phyloP scores from a whole-genome alignment of 2,113 vertebrate species.

The Nothocercus julius region DNA sequence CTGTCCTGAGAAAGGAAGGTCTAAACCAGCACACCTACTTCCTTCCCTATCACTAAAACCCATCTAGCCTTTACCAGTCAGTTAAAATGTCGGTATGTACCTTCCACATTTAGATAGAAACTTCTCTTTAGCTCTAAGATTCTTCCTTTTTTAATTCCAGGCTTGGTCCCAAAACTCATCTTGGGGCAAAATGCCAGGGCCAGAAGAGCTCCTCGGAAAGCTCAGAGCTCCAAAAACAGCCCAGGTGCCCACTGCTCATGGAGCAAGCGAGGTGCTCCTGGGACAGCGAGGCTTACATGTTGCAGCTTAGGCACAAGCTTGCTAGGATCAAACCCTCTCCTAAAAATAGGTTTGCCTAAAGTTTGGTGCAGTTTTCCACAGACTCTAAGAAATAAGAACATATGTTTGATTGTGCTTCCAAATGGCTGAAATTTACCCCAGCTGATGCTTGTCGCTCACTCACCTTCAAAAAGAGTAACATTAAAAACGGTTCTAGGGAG shows the following conservation, averaged over 20 bases:
- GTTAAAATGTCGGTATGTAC: neutral
- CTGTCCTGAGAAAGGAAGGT: neutral
- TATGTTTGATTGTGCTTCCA: neutral
- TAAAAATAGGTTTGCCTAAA: neutral
- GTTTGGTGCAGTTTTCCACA: neutral
- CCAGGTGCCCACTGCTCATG: accelerated
- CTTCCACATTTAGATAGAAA: neutral
- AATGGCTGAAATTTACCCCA: neutral
- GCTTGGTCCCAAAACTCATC: neutral
- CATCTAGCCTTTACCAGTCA: neutral
- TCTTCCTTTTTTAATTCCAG: neutral
- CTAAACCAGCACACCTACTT: neutral
- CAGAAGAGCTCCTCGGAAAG: neutral
- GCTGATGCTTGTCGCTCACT: neutral
- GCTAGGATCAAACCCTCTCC: neutral
- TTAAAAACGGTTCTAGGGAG: neutral
- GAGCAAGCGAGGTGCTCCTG: accelerated
- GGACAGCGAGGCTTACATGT: accelerated
- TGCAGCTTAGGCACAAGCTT: neutral
- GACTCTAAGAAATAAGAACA: neutral
- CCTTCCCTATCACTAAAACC: neutral
- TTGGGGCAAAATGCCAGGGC: neutral
- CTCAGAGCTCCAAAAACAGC: neutral
- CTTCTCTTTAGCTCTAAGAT: neutral
- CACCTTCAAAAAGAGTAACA: neutral